A percentile compares a stretch with the other conserved stretches of the same genome.
phyloP scores from a whole-genome alignment of 2,797 vertebrate species.

The Mycteria americana region DNA sequence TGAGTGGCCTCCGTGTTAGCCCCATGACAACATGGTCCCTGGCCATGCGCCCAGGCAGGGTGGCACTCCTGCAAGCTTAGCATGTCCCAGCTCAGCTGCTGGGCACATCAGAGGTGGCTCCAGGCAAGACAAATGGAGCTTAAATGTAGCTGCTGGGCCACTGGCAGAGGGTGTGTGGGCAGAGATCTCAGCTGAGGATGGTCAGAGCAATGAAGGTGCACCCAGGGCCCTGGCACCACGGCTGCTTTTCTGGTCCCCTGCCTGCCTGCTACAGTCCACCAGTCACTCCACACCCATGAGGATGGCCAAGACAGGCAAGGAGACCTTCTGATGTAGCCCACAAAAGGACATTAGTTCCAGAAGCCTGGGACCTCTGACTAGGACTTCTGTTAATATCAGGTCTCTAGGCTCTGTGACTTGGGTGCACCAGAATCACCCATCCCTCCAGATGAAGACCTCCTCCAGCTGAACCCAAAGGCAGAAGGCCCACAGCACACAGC shows the following conservation, averaged over 20 bases:
- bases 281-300: neutral
- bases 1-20: neutral
- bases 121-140: neutral
- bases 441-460: neutral
- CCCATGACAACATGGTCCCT: rapidly evolving
- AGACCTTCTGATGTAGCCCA: neutral
- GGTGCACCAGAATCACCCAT: neutral
- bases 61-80: neutral
- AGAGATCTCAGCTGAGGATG: neutral
- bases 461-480: neutral
- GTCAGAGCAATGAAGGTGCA: neutral
- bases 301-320: neutral
- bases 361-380: neutral
- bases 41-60: too few relatives aligned
- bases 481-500: neutral
- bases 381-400: neutral
- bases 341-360: neutral
- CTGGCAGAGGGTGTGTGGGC: neutral
- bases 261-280: neutral
- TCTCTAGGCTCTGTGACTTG: neutral
- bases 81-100: neutral
- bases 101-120: neutral
- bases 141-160: neutral
- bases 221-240: neutral
- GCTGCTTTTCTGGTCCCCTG: neutral